Conservation (phyloP, 2,888 invertebrate species). For the Plebejus melissa region DNA sequence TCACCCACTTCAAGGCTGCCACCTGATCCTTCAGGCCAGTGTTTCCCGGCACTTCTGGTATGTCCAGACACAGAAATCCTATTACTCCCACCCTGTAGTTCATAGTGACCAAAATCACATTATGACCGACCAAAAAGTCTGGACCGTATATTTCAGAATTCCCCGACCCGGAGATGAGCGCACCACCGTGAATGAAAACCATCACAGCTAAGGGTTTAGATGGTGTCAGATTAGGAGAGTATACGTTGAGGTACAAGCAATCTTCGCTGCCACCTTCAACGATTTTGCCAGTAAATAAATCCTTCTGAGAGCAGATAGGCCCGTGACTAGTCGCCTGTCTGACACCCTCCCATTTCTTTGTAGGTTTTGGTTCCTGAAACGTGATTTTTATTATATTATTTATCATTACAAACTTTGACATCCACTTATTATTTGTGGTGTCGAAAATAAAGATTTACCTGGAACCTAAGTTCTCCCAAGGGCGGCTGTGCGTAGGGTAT, state of each 20-base stretch:
- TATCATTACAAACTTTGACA: too few species aligned
- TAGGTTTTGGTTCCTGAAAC: slow-evolving; percentile 2
- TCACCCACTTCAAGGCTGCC: slow-evolving; percentile 50
- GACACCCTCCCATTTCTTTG: not conserved
- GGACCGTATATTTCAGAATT: slow-evolving; percentile 48
- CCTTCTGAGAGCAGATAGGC: not conserved
- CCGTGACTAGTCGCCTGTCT: not conserved
- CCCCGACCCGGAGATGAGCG: slow-evolving; percentile 47
- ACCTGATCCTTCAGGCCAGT: slow-evolving; percentile 58
- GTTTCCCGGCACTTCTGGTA: slow-evolving; percentile 53
- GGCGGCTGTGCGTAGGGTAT: slow-evolving; percentile 74
- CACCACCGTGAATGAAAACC: slow-evolving; percentile 56
- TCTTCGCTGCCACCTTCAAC: slow-evolving; percentile 46
- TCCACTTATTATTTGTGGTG: too few species aligned
- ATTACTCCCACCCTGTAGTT: slow-evolving; percentile 54
- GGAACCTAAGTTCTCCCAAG: slow-evolving; percentile 63
- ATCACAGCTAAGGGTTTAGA: slow-evolving; percentile 47
- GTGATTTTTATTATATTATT: not conserved
- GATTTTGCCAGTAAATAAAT: slow-evolving; percentile 41
- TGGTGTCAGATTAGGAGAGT: slow-evolving; percentile 46
- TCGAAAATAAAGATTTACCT: slow-evolving; percentile 46
- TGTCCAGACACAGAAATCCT: slow-evolving; percentile 54
- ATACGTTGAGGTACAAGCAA: slow-evolving; percentile 57
- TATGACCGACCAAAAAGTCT: slow-evolving; percentile 48
- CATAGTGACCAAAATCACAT: slow-evolving; percentile 51